These are phyloP conservation scores for Nematostella vectensis DNA, from an alignment of 92 coral and sea anemone species.

Conservation along the genomic window DNA sequence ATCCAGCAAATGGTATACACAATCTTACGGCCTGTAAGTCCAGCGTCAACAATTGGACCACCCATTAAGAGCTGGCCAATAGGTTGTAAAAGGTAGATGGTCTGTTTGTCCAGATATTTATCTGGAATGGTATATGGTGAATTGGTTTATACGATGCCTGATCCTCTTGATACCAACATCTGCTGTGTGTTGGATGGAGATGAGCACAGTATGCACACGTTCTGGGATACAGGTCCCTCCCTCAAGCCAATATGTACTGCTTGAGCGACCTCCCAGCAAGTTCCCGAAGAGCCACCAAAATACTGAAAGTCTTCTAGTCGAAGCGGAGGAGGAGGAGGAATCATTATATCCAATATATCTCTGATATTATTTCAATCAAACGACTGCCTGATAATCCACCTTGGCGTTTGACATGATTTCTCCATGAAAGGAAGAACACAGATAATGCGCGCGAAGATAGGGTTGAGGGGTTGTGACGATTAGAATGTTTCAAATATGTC, in stretches of 20 bases:
- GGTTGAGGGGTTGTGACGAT: too few relatives aligned
- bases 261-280: slow-evolving; percentile 56
- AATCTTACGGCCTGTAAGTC: slow-evolving; percentile 85
- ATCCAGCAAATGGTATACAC: too few relatives aligned
- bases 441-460: too few relatives aligned
- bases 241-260: slow-evolving; percentile 43
- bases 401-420: slow-evolving; percentile 66
- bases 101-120: slow-evolving; percentile 67
- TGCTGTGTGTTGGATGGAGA: slow-evolving; percentile 56
- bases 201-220: slow-evolving; percentile 63
- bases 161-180: slow-evolving; percentile 52
- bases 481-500: too few relatives aligned
- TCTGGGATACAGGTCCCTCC: slow-evolving; percentile 68
- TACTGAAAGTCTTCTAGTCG: slow-evolving; percentile 83
- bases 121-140: slow-evolving; percentile 50
- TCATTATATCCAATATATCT: slow-evolving; percentile 75
- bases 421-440: too few relatives aligned
- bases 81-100: slow-evolving; percentile 61
- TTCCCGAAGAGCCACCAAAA: slow-evolving; percentile 61
- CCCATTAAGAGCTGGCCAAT: slow-evolving; percentile 55
- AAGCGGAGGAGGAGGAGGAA: slow-evolving; percentile 81
- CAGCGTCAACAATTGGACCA: slow-evolving; percentile 81
- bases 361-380: slow-evolving; percentile 65
- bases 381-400: slow-evolving; percentile 67
- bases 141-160: slow-evolving; percentile 49